These are phyloP conservation scores for Pithys albifrons DNA, from an alignment of 2,113 vertebrate species.

Conservation along the genomic window DNA sequence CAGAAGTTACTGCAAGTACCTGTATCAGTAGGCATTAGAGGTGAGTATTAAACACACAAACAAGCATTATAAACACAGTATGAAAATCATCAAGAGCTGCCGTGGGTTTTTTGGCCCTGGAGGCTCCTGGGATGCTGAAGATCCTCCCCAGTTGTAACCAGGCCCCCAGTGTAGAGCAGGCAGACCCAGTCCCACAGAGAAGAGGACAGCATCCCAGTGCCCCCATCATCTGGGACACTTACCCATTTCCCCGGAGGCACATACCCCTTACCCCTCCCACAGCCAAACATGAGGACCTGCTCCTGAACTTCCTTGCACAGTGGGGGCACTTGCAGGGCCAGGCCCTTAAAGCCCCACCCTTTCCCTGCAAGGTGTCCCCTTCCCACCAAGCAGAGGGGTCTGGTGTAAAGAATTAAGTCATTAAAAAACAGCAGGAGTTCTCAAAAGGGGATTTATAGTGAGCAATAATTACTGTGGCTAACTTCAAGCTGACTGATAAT, in stretches of 20 bases:
- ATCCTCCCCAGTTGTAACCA: accelerated
- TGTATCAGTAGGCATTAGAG: background rate
- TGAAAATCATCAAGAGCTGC: background rate
- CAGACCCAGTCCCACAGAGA: background rate
- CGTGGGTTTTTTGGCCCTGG: accelerated
- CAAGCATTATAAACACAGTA: background rate
- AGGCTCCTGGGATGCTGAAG: accelerated
- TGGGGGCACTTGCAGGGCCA: accelerated
- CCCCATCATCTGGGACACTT: accelerated
- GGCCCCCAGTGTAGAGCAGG: background rate
- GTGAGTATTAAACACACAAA: background rate
- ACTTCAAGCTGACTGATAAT: background rate
- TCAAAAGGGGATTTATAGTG: background rate
- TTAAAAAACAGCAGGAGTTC: background rate
- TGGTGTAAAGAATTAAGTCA: background rate
- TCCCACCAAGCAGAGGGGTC: accelerated
- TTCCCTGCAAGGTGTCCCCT: accelerated
- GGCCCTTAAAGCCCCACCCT: accelerated
- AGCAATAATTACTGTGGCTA: background rate
- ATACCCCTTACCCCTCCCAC: accelerated
- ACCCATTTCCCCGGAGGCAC: accelerated
- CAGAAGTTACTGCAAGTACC: accelerated
- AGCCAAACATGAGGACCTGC: accelerated
- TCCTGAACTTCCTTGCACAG: background rate
- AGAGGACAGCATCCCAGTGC: accelerated